Conservation (phyloP, 2,888 invertebrate species). For the Rhagonycha lutea region DNA sequence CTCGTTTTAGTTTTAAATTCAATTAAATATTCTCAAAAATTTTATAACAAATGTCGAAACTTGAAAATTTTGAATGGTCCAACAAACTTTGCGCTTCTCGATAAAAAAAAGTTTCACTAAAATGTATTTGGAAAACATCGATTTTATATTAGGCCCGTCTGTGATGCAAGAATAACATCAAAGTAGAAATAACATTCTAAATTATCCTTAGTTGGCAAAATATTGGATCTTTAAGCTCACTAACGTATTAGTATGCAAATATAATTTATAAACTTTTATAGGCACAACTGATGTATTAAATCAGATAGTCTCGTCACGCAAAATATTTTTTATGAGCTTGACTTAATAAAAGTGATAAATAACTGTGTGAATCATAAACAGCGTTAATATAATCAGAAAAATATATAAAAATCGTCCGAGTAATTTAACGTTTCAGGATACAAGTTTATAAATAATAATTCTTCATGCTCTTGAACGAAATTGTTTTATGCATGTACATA, state of each 20-base stretch:
- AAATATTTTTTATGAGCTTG: not conserved
- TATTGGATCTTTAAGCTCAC: not conserved
- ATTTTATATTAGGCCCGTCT: not conserved
- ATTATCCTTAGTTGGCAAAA: not conserved
- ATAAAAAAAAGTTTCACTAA: not conserved
- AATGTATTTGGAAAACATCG: not conserved
- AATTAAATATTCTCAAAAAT: not conserved
- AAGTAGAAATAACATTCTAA: not conserved
- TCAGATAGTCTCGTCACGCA: not conserved
- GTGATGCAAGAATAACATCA: not conserved
- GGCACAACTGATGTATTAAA: not conserved
- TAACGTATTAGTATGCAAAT: not conserved
- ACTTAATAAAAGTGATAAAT: not conserved
- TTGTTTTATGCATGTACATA: not conserved
- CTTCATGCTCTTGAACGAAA: not conserved
- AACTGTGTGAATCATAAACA: not conserved
- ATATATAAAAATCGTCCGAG: not conserved
- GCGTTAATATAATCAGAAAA: not conserved
- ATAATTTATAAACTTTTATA: not conserved
- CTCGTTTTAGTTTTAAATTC: not conserved
- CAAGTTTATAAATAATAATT: not conserved
- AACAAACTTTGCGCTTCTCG: not conserved
- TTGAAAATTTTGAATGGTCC: not conserved
- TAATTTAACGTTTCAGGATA: not conserved
- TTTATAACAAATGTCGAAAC: not conserved